Base-by-base conservation (phyloP, 30 jellyfish, hydroid and myxozoan genomes). In the Morbakka virulenta region DNA sequence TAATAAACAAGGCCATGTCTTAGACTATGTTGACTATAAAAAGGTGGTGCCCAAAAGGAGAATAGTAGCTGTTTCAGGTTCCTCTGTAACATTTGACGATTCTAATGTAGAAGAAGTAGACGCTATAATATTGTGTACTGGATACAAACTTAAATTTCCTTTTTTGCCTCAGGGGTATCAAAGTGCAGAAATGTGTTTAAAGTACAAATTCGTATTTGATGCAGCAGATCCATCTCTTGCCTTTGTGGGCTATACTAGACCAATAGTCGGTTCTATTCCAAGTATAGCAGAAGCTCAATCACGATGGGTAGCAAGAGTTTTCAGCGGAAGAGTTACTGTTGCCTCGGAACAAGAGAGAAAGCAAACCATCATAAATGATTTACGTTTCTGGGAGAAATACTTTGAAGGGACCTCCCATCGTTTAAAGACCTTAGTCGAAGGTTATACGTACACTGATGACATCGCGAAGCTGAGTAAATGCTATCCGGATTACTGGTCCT, bases 191-290 rank as follows among this genome's bases (percentile, higher is more conserved):
- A 76, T 81, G n/a, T 32, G 76, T 11, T 95, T 82, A 61, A 75
- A 74, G 73, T 89, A 82, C 89, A 89, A 89, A 53, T 79, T 76
- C 35, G 95, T 81, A 20, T 82, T 77, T 53, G 61, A 51, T 64
- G 74, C 70, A 22, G 65, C 62, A 32, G 97, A 89, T 28, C 85
- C 97, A 23, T 35, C 85, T 14, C 71, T 89, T 53, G 88, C 97
- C 30, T 83, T 28, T 67, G 67, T 89, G 32, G 97, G 97, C 32
- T 89, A 47, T 32, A 95, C 76, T 1, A 79, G 97, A 23, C 97
- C 97, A 27, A 73, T 89, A 26, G 82, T 89, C 41, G 97, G 97
- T 20, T 89, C 97, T 4, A 89, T 89, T 14, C 97, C 97, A 3
- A 73, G 95, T 21, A 82, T 89, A 4, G 89, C 90, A 26, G 97